A percentile compares a stretch with the other conserved stretches of the same genome.
phyloP scores from a whole-genome alignment of 1,140 invertebrate species.

The Cryptotermes secundus region DNA sequence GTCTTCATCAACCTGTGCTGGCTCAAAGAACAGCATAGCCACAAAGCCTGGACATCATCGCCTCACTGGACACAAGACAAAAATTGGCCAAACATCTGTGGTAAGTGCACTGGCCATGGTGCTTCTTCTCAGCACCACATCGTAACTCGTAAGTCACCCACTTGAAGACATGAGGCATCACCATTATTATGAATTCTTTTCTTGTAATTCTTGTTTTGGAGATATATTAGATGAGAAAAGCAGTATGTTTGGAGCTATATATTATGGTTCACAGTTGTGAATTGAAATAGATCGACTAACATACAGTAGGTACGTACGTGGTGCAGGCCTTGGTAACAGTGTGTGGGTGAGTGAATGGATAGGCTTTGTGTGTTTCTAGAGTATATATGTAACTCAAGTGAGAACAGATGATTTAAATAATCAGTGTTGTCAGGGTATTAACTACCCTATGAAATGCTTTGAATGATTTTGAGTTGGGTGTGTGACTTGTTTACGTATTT shows the following conservation, averaged over 20 bases:
- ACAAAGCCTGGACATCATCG: slow-evolving; percentile 7
- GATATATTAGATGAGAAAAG: background rate
- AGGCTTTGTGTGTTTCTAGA: background rate
- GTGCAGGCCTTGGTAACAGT: background rate
- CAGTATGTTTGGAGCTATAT: background rate
- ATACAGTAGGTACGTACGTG: background rate
- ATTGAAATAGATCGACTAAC: background rate
- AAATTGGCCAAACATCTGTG: background rate
- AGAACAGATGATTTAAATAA: background rate
- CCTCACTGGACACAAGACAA: background rate
- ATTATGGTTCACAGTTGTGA: background rate
- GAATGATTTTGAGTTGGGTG: background rate
- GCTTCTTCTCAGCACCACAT: background rate
- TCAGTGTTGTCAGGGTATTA: background rate
- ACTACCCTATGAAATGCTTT: background rate
- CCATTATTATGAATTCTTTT: background rate
- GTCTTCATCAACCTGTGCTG: background rate
- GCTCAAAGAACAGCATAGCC: background rate
- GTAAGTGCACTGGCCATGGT: background rate
- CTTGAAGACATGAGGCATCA: background rate
- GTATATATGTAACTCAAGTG: background rate
- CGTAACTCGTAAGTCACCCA: background rate
- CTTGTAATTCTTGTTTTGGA: background rate
- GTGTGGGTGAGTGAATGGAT: background rate
- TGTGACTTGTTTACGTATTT: background rate